phyloP scores from a whole-genome alignment of 1,140 invertebrate genomes.

The Aplysia californica region DNA sequence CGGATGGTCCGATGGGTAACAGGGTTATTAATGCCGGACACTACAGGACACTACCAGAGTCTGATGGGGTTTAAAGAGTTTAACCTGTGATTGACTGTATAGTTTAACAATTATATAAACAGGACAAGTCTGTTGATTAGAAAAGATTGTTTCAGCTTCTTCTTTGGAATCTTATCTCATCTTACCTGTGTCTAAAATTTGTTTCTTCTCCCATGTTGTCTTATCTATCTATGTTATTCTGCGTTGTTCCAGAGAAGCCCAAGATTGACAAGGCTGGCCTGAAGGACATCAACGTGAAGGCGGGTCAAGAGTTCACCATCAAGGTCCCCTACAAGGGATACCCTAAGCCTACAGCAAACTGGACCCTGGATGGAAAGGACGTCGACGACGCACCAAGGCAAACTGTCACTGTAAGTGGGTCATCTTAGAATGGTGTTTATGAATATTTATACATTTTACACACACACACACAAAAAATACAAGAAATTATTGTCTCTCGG shows the following conservation, averaged over 20 bases:
- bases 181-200: background rate
- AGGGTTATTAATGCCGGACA: too few species aligned
- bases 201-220: background rate
- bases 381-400: constrained; percentile 73
- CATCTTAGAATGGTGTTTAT: too few species aligned
- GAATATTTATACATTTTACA: too few species aligned
- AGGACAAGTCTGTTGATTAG: too few species aligned
- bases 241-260: constrained; percentile 80
- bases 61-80: too few species aligned
- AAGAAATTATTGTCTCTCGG: too few species aligned
- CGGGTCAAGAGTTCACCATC: constrained; percentile 97
- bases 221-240: background rate
- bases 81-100: too few species aligned
- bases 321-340: constrained; percentile 95
- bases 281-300: constrained; percentile 95
- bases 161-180: background rate
- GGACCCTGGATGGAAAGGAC: constrained; percentile 89
- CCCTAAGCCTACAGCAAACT: constrained; percentile 92
- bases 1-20: too few species aligned
- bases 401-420: constrained; percentile 44
- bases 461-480: too few species aligned
- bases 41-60: too few species aligned
- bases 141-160: background rate
- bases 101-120: too few species aligned
- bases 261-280: constrained; percentile 93